Evolutionary conservation across 2,113 vertebrate species (phyloP).

Genomic region (Podarcis raffonei): DNA sequence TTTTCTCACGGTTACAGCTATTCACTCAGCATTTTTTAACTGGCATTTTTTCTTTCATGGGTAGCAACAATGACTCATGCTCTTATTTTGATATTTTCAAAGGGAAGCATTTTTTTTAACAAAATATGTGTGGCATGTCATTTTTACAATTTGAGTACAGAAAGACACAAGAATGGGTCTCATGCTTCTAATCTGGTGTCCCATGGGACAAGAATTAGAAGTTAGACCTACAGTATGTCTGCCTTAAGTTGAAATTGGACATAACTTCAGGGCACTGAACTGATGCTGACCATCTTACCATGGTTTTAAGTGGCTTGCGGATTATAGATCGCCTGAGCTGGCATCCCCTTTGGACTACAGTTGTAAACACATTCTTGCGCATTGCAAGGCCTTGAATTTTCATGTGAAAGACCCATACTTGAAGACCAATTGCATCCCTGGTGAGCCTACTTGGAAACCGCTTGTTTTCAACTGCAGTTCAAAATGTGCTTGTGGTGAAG

Average conservation of each 20-base stretch:
- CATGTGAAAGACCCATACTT: not conserved
- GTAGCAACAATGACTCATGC: not conserved
- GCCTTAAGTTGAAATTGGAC: not conserved
- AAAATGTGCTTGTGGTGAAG: not conserved
- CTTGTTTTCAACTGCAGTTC: not conserved
- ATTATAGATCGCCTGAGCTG: not conserved
- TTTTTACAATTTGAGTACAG: conserved; percentile 32
- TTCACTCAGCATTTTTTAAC: conserved; percentile 52
- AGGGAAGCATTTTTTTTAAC: not conserved
- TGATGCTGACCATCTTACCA: not conserved
- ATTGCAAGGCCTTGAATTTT: not conserved
- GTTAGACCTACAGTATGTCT: not conserved
- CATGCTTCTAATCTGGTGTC: rapidly evolving
- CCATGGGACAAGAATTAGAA: conserved; percentile 16
- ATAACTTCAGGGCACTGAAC: not conserved
- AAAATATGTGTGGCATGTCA: not conserved
- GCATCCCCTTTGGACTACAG: not conserved
- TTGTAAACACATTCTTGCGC: not conserved
- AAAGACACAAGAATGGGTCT: not conserved
- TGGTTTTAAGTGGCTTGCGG: not conserved
- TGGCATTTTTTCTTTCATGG: conserved; percentile 20
- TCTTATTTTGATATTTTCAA: conserved; percentile 26
- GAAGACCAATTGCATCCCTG: conserved; percentile 10
- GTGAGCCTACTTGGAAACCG: not conserved
- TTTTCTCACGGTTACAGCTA: conserved; percentile 54